phyloP scores from a whole-genome alignment of 1,140 invertebrate species.

The Lordiphosa mommai region DNA sequence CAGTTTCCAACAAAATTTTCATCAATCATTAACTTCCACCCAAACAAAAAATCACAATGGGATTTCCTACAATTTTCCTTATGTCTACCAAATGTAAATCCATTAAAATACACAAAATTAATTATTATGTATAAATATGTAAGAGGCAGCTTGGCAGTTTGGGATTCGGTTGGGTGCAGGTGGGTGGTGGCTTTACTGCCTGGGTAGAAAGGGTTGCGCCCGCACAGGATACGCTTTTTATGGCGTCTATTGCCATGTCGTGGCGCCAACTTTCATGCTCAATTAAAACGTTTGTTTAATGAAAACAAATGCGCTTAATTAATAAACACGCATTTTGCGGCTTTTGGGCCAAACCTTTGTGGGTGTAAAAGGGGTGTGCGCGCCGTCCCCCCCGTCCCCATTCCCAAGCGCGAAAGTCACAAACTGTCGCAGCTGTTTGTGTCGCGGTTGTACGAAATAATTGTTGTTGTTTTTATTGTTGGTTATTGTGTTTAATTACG shows the following conservation, averaged over 20 bases:
- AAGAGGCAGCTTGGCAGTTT: slow-evolving; percentile 14
- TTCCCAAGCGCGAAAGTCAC: slow-evolving; percentile 7
- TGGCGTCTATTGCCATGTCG: slow-evolving; percentile 54
- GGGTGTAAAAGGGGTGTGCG: slow-evolving; percentile 9
- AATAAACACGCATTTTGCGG: slow-evolving; percentile 80
- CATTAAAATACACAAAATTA: slow-evolving; percentile 73
- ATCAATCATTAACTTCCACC: slow-evolving; percentile 48
- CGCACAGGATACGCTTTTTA: slow-evolving; percentile 15
- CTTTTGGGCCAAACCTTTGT: slow-evolving; percentile 26
- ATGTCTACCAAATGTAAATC: slow-evolving; percentile 53
- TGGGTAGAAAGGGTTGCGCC: slow-evolving; percentile 25
- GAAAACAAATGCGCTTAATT: slow-evolving; percentile 80
- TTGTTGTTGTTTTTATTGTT: slow-evolving; percentile 35
- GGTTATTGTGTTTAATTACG: slow-evolving; percentile 38
- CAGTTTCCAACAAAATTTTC: too few relatives aligned
- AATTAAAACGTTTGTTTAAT: slow-evolving; percentile 79
- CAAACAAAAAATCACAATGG: slow-evolving; percentile 13
- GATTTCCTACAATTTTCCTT: slow-evolving; percentile 40
- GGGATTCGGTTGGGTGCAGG: slow-evolving; percentile 3
- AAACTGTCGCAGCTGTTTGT: slow-evolving; percentile 71
- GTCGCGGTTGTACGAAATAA: slow-evolving; percentile 58
- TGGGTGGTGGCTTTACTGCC: not conserved
- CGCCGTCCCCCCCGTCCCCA: not conserved
- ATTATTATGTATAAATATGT: slow-evolving; percentile 61
- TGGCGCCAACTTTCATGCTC: slow-evolving; percentile 77